These are phyloP conservation scores for Neoaliturus tenellus DNA, from an alignment of 2,888 invertebrate genomes.

Conservation along the genomic window DNA sequence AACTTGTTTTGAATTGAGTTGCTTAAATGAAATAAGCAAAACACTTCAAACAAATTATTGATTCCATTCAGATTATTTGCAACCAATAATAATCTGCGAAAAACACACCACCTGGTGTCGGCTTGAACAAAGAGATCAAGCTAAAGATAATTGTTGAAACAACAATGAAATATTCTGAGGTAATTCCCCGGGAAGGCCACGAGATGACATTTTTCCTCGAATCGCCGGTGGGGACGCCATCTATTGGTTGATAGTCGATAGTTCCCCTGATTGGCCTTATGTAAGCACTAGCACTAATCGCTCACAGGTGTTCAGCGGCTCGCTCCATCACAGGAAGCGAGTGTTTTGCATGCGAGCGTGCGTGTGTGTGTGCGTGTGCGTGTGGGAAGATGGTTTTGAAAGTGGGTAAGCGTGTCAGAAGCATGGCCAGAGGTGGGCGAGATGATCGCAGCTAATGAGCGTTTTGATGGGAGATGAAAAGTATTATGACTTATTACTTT, in stretches of 20 bases:
- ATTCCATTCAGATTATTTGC: too few species aligned
- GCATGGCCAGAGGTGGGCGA: neutral
- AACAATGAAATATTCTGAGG: neutral
- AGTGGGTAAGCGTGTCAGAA: conserved; percentile 4
- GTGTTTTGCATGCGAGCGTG: neutral
- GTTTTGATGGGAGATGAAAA: conserved; percentile 5
- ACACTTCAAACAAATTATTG: too few species aligned
- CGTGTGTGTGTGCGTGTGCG: neutral
- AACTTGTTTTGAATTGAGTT: too few species aligned
- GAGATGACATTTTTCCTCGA: neutral
- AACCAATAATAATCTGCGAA: too few species aligned
- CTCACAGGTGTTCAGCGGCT: neutral
- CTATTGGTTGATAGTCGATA: neutral
- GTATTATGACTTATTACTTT: too few species aligned
- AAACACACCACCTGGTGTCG: too few species aligned
- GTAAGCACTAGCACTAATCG: neutral
- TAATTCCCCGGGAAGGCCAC: neutral
- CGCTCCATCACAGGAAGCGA: neutral
- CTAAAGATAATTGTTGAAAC: neutral
- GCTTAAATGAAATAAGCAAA: too few species aligned
- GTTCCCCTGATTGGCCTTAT: neutral
- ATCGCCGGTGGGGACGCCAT: neutral
- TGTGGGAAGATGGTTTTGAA: neutral
- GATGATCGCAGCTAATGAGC: neutral
- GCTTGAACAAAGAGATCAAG: neutral